Conservation (phyloP, 2,888 invertebrate species). For the Tipula confusa region DNA sequence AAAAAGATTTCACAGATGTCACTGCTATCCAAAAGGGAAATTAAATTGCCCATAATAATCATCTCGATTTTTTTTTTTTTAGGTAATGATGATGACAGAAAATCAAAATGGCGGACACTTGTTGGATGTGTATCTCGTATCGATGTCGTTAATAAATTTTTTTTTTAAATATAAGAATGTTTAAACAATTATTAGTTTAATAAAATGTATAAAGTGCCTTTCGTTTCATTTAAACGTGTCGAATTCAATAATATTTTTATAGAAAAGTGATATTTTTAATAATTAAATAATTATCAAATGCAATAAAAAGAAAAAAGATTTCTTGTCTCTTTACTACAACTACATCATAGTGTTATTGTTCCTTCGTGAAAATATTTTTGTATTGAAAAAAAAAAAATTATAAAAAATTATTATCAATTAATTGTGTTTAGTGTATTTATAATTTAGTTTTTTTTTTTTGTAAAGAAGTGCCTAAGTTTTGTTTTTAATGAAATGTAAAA, state of each 20-base stretch:
- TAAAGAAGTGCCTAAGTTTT: slow-evolving; percentile 3
- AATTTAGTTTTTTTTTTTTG: background rate
- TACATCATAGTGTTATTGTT: background rate
- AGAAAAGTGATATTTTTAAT: slow-evolving; percentile 3
- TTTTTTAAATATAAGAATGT: background rate
- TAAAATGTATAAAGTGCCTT: slow-evolving; percentile 3
- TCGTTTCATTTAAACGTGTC: background rate
- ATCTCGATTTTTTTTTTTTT: background rate
- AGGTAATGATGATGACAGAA: slow-evolving; percentile 7
- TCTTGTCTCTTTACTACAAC: background rate
- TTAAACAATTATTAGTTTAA: background rate
- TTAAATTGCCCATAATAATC: slow-evolving; percentile 20
- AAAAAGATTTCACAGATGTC: background rate
- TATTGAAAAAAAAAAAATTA: background rate
- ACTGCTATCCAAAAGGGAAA: background rate
- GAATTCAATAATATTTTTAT: background rate
- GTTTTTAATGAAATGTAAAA: background rate
- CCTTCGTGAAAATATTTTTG: background rate
- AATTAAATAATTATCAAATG: background rate
- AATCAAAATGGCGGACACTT: slow-evolving; percentile 49
- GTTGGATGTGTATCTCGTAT: slow-evolving; percentile 42
- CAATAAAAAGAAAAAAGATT: background rate
- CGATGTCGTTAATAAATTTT: slow-evolving; percentile 1
- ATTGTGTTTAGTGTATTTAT: background rate
- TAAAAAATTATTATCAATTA: background rate